Percentiles rank a stretch among this genome's conserved stretches.
Conservation (phyloP, 1,140 invertebrate species). For the Aporrectodea caliginosa region DNA sequence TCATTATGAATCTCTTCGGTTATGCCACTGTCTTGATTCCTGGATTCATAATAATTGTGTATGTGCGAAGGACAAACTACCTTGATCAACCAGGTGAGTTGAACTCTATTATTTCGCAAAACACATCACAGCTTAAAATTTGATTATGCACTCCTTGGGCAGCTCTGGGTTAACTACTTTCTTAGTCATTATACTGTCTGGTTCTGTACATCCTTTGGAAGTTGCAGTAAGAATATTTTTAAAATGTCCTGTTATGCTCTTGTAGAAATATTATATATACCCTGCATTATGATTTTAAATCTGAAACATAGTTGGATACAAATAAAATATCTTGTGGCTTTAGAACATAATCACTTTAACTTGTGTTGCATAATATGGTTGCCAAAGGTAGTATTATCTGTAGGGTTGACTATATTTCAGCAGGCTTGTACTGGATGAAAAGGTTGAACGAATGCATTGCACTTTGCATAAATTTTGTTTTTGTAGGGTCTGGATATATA, state of each 20-base stretch:
- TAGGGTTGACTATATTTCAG: no score
- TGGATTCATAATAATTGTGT: conserved; percentile 77
- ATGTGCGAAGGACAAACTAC: conserved; percentile 74
- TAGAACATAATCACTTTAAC: no score
- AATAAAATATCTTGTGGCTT: no score
- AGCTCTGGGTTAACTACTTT: not conserved
- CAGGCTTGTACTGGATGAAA: no score
- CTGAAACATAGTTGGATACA: no score
- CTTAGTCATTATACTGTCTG: not conserved
- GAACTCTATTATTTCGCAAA: no score
- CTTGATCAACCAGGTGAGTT: conserved; percentile 71
- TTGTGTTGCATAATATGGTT: no score
- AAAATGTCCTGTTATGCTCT: not conserved
- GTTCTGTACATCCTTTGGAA: not conserved
- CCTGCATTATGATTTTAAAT: no score
- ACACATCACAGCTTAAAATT: not conserved
- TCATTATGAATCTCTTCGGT: conserved; percentile 72
- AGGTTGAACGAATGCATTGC: no score
- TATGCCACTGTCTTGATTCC: conserved; percentile 84
- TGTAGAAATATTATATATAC: not conserved
- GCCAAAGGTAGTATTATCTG: no score
- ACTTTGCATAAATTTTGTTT: conserved; percentile 6
- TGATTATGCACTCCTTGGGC: no score
- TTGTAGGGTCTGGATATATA: conserved; percentile 42
- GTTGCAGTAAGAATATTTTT: not conserved